Base-by-base conservation (phyloP, 2,797 vertebrate species). In the Todus mexicanus region DNA sequence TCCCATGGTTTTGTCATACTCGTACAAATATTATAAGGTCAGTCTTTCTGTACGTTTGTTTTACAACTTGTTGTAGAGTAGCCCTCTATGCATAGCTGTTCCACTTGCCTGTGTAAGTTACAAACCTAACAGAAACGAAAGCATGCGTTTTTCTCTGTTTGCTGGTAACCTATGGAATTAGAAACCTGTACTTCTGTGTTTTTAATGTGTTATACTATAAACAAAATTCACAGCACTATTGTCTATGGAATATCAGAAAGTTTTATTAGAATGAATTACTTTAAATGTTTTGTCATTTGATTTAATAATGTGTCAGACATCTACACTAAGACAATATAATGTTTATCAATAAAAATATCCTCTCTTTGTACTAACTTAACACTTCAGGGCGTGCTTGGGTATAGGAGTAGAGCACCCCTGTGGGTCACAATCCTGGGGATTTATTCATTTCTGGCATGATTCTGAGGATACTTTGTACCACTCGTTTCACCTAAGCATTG, bases 171-270 rank as follows among this genome's bases (percentile, higher is more conserved):
- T 95, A 92, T 95, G 70, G 90, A 95, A 94, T 91, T 94, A 94
- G 88, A 96, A 94, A 69, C 76, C 84, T 90, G 77, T 96, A 94
- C 95, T 97, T 90, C 87, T 90, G 64, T 96, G 94, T 86, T 94
- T 96, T 96, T 73, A 96, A 96, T 94, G 95, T 94, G 91, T 93
- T 96, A 84, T 65, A 90, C 71, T 96, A 81, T 96, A 95, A 97
- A 87, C 63, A 89, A 81, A 94, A 80, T 89, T 94, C 80, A 96
- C 76, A 91, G 73, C 77, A 93, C 80, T 94, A 43, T 95, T 94
- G 88, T 94, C 94, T 87, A 96, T 97, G 93, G 86, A 95, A 96
- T 95, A 97, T 91, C 81, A 94, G 37, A 81, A 91, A 86, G 76
- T 95, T 95, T 90, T 94, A 75, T 92, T 95, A 91, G 81, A 93